Evolutionary conservation across 2,888 invertebrate species (phyloP), one percentile per base, ranked within the genome.

Genomic region (Harpalus rubripes): DNA sequence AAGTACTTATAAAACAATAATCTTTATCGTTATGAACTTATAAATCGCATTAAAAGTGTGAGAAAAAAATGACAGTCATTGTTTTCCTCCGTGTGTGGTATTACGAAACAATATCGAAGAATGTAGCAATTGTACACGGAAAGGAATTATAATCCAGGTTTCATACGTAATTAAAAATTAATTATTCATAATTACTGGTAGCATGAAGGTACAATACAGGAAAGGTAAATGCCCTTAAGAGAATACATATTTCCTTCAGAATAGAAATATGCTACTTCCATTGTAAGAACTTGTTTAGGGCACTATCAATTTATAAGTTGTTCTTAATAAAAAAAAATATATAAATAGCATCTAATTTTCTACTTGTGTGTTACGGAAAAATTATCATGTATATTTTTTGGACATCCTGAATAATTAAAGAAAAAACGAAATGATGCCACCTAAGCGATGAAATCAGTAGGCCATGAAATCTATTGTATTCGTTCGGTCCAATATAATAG

Each of bases 301-400:
- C 44, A 52, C 8, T 52, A 59, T 22, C 1, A 63, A 32, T 32
- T 32, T 32, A 32, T 32, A 32, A 32, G 32, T 32, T 32, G 32
- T 32, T 32, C 5, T 68, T 68, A 68, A 68, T 68, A 16, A 18
- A 41, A 74, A 74, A 22, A 22, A 52, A 26, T 44, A 6, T 16
- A 44, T 74, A 15, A 74, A 74, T 44, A 74, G 18, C 52, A 44
- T 74, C 72, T 74, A 74, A 74, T 74, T 74, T 74, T 12, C 44
- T 41, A 6, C 39, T 44, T 74, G 41, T 68, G 18, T 52, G 32
- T 39, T 68, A 15, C 7, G 39, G 1, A 39, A 63, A 68, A 68
- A 68, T 68, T 39, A 68, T 39, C 39, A 39, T n/a, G 32, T 39
- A 18, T 41, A 74, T 41, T 74, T 44, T 74, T 74, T 44, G 44